These are phyloP conservation scores for Lottia gigantea DNA, from an alignment of 2,888 invertebrate genomes.

Conservation along the genomic window DNA sequence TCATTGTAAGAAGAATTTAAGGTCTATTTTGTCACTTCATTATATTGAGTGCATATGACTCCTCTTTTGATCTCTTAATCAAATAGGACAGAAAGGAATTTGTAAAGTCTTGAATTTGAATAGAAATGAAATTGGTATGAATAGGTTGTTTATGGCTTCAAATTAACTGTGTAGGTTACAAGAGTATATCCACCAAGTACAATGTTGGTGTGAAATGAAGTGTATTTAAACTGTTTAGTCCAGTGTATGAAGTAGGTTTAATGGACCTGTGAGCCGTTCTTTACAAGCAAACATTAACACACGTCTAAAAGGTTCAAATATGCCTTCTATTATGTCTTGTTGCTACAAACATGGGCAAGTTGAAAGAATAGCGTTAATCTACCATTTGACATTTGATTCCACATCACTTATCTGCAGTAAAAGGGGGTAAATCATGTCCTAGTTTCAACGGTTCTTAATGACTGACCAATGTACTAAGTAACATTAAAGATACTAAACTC, in stretches of 20 bases:
- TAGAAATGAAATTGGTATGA: too few relatives aligned
- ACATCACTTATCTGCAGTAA: not conserved
- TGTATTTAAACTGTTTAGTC: constrained; percentile 11
- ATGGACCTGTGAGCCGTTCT: not conserved
- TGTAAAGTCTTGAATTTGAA: too few relatives aligned
- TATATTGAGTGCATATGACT: too few relatives aligned
- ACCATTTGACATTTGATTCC: constrained; percentile 8
- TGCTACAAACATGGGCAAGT: not conserved
- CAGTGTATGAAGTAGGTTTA: constrained; percentile 7
- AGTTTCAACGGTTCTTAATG: not conserved
- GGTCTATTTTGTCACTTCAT: too few relatives aligned
- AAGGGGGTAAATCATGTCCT: constrained; percentile 1
- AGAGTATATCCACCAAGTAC: too few relatives aligned
- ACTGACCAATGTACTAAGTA: constrained; percentile 7
- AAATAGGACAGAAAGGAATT: too few relatives aligned
- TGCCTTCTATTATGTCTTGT: constrained; percentile 8
- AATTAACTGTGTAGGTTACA: too few relatives aligned
- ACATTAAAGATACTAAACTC: not conserved
- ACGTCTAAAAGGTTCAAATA: not conserved
- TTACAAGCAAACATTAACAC: constrained; percentile 2
- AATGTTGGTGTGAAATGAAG: not conserved
- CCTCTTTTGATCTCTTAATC: too few relatives aligned
- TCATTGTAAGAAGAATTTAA: too few relatives aligned
- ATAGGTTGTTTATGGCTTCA: too few relatives aligned
- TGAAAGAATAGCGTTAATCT: not conserved